phyloP scores from a whole-genome alignment of 2,888 invertebrate genomes.

The Lepidocyrtoides sp. region DNA sequence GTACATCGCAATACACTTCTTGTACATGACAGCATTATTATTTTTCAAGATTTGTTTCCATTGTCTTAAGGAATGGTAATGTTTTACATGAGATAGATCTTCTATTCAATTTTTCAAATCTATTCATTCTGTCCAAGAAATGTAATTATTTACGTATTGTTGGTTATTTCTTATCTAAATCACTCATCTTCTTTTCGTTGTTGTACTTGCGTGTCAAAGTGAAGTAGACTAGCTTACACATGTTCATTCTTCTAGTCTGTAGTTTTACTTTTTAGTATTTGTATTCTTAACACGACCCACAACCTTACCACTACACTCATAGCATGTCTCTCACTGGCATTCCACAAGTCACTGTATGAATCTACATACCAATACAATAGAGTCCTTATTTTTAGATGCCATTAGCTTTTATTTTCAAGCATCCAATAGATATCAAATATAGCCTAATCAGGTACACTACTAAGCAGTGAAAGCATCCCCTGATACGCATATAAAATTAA shows the following conservation, averaged over 20 bases:
- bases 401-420: neutral
- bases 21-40: conserved; percentile 10
- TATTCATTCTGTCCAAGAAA: neutral
- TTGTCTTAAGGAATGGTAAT: too few relatives aligned
- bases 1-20: neutral
- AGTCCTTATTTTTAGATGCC: neutral
- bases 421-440: neutral
- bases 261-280: neutral
- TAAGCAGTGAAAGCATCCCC: neutral
- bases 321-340: neutral
- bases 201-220: conserved; percentile 41
- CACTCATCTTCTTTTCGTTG: conserved; percentile 11
- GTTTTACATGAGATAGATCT: neutral
- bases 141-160: conserved; percentile 28
- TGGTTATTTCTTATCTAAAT: conserved; percentile 18
- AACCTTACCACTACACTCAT: neutral
- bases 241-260: neutral
- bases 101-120: conserved; percentile 30
- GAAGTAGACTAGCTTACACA: neutral
- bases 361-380: neutral
- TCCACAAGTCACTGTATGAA: neutral
- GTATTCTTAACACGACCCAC: neutral
- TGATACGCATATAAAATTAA: conserved; percentile 18
- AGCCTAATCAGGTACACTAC: neutral
- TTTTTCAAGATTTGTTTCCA: neutral